Conservation (phyloP, 2,888 invertebrate species). For the Schizotus pectinicornis region DNA sequence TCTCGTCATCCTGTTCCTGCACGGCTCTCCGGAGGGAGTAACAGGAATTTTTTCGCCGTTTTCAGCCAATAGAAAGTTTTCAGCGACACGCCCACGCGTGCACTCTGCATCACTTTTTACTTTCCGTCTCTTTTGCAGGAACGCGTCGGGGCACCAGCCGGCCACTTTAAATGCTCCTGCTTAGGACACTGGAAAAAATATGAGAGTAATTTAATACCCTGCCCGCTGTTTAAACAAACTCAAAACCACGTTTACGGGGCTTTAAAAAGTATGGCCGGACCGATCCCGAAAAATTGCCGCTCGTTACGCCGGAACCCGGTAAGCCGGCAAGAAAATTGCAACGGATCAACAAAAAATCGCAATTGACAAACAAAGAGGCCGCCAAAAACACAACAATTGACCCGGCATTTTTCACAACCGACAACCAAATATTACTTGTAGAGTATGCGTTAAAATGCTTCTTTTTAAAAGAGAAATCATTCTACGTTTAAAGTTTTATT, state of each 20-base stretch:
- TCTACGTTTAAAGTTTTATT: too few relatives aligned
- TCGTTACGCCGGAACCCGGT: conserved; percentile 46
- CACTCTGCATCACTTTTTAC: conserved; percentile 49
- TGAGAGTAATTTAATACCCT: conserved; percentile 57
- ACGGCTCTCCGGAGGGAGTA: conserved; percentile 51
- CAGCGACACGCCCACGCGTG: conserved; percentile 51
- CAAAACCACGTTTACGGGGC: conserved; percentile 52
- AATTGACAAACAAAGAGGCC: too few relatives aligned
- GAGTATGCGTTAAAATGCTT: too few relatives aligned
- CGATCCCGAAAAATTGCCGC: conserved; percentile 49
- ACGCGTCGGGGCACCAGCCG: conserved; percentile 14
- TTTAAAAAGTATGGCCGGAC: conserved; percentile 42
- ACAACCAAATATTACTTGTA: too few relatives aligned
- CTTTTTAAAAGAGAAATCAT: too few relatives aligned
- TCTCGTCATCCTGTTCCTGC: conserved; percentile 49
- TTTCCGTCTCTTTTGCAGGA: conserved; percentile 46
- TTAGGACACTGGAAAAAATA: conserved; percentile 57
- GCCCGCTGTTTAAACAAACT: conserved; percentile 56
- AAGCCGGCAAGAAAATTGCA: conserved; percentile 40
- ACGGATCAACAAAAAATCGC: conserved; percentile 5
- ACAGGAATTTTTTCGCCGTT: conserved; percentile 54
- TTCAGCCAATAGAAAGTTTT: conserved; percentile 58
- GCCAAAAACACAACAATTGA: too few relatives aligned
- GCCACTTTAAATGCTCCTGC: conserved; percentile 50
- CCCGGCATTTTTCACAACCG: too few relatives aligned